Evolutionary conservation across 2,797 vertebrate genomes (phyloP).

Genomic region (Sphenopsis melanotis): DNA sequence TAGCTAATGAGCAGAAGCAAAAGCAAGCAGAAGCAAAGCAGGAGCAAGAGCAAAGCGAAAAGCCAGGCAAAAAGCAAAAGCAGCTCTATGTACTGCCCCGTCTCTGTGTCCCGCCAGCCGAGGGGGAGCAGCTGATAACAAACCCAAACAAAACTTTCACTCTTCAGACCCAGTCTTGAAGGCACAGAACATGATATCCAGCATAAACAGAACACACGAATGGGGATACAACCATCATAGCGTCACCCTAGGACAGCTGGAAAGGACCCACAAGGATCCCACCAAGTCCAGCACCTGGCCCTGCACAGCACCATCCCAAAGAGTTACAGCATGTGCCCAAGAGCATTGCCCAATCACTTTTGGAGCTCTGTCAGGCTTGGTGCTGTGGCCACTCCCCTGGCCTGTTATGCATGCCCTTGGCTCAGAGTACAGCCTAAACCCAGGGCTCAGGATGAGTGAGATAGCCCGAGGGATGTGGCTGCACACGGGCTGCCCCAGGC

Average conservation of each 20-base stretch:
- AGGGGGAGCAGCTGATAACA: too few species aligned
- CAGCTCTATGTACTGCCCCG: too few species aligned
- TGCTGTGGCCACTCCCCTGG: neutral
- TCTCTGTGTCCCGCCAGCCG: too few species aligned
- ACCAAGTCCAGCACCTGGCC: accelerated
- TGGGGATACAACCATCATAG: too few species aligned
- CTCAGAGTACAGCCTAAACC: neutral
- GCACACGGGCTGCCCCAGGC: neutral
- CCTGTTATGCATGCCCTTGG: neutral
- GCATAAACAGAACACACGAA: too few species aligned
- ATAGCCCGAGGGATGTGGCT: neutral
- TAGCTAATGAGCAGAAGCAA: too few species aligned
- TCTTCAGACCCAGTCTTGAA: too few species aligned
- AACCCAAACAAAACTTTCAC: too few species aligned
- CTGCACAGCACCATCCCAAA: neutral
- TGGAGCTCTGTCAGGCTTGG: neutral
- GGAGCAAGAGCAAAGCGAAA: too few species aligned
- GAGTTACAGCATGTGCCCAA: neutral
- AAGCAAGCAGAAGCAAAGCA: too few species aligned
- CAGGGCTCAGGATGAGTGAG: neutral
- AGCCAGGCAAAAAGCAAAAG: too few species aligned
- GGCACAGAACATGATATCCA: too few species aligned
- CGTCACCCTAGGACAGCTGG: neutral
- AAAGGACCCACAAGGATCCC: neutral
- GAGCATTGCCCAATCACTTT: neutral